A percentile compares a stretch with the other conserved stretches of the same genome.
Conservation (phyloP, 1,140 invertebrate genomes). For the Heliothis subflexa region DNA sequence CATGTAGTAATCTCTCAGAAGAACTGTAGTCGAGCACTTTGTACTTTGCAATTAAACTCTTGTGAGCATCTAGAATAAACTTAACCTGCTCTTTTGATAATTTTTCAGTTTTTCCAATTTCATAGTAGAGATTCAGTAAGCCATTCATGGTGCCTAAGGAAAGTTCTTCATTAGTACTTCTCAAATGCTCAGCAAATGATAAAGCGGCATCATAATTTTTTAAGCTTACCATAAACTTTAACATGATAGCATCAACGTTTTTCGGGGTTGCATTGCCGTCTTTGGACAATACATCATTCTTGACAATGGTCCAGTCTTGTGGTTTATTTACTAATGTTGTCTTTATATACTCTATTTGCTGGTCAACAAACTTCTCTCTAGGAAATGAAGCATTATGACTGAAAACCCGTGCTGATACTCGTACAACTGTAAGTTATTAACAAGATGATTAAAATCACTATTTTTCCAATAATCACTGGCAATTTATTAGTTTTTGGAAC, state of each 20-base stretch:
- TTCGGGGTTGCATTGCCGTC: slow-evolving; percentile 74
- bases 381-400: not conserved
- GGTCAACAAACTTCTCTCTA: slow-evolving; percentile 14
- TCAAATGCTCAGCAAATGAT: slow-evolving; percentile 87
- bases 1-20: slow-evolving; percentile 87
- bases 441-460: not conserved
- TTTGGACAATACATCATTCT: slow-evolving; percentile 65
- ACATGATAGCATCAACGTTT: slow-evolving; percentile 87
- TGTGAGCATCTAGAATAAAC: slow-evolving; percentile 87
- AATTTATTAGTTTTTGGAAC: no score
- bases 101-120: slow-evolving; percentile 64
- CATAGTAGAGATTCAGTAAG: slow-evolving; percentile 86
- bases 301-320: slow-evolving; percentile 71
- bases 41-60: slow-evolving; percentile 86
- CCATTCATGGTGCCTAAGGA: slow-evolving; percentile 86
- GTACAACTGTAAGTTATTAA: slow-evolving; percentile 11
- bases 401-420: not conserved
- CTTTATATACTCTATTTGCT: slow-evolving; percentile 71
- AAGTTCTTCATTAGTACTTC: slow-evolving; percentile 76
- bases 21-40: slow-evolving; percentile 87
- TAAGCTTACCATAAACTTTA: slow-evolving; percentile 80
- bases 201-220: slow-evolving; percentile 84
- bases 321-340: slow-evolving; percentile 53
- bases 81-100: slow-evolving; percentile 83
- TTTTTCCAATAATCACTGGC: not conserved